Percentiles rank a stretch among this genome's conserved stretches.
Conservation (phyloP, 2,888 invertebrate genomes). For the Terebella lapidaria region DNA sequence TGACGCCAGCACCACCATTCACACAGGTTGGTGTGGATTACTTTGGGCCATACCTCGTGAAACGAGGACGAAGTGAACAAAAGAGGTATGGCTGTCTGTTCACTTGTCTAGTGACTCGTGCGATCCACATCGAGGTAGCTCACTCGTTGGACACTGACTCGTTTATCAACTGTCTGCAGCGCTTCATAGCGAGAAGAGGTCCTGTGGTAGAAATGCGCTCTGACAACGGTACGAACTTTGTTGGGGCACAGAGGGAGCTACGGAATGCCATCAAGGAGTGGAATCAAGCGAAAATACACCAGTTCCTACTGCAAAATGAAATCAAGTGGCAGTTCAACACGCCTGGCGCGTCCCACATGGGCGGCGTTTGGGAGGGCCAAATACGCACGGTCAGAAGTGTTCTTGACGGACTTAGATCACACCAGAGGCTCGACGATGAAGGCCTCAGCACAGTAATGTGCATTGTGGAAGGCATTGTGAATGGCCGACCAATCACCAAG, state of each 20-base stretch:
- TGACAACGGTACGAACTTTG: slow-evolving; percentile 19
- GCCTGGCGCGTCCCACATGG: slow-evolving; percentile 14
- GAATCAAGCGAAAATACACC: slow-evolving; percentile 6
- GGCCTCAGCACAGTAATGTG: neutral
- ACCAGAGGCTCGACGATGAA: neutral
- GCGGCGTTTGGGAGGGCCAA: slow-evolving; percentile 22
- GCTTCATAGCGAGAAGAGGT: too few species aligned
- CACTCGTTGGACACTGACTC: slow-evolving; percentile 3
- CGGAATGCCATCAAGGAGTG: slow-evolving; percentile 1
- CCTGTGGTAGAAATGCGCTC: slow-evolving; percentile 7
- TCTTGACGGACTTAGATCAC: neutral
- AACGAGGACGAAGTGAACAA: neutral
- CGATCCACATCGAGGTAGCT: slow-evolving; percentile 5
- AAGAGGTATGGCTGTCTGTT: slow-evolving; percentile 9
- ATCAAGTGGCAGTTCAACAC: slow-evolving; percentile 17
- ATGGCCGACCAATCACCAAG: slow-evolving; percentile 3
- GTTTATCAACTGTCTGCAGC: slow-evolving; percentile 9
- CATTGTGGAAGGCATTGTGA: slow-evolving; percentile 1
- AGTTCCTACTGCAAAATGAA: slow-evolving; percentile 1
- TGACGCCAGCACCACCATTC: slow-evolving; percentile 11
- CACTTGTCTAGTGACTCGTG: slow-evolving; percentile 4
- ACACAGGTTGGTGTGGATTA: slow-evolving; percentile 9
- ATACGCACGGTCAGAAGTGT: slow-evolving; percentile 20
- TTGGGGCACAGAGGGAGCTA: slow-evolving; percentile 12
- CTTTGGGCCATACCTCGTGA: slow-evolving; percentile 7